Evolutionary conservation across 2,797 vertebrate species (phyloP), one percentile per base, ranked within the genome.

Genomic region (Diplodus puntazzo): DNA sequence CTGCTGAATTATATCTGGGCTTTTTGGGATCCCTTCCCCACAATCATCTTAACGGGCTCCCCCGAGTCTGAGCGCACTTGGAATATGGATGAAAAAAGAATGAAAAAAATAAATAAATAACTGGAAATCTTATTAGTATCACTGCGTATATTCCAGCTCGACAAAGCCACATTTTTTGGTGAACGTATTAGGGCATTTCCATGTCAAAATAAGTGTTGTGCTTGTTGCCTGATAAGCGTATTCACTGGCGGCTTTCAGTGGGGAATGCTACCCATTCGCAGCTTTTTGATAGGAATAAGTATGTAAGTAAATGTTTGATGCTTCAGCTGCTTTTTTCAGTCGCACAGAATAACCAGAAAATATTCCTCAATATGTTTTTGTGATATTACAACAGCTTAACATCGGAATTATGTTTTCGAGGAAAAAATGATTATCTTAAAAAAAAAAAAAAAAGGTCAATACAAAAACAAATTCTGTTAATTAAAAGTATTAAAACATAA

Each of bases 1-100:
- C 80, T 81, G 79, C 72, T 70, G 69, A 82, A 77, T 87, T 86
- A 82, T 83, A 77, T 82, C 68, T 57, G 69, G 64, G 53, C 80
- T 81, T 88, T 39, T 55, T 71, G 84, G 75, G 84, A 83, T 88
- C 70, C 48, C 55, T 74, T 83, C 59, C 66, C 63, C 43, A 63
- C 64, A 75, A 81, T 87, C 64, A 73, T 84, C 70, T 82, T 81
- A 88, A 81, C 52, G 2, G 57, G 71, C 42, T 83, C 68, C 75
- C 79, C 43, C 0, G 69, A 78, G 81, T 73, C 11, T 1, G 39
- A 77, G 57, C 12, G 8, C 25, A 49, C 58, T 64, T 18, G 12
- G 30, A 68, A 70, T 65, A 63, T 58, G 42, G 34, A 58, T 57
- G 30, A 46, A 46, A 17, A 46, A 46, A 69, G 39, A 39, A 39